phyloP scores from a whole-genome alignment of 2,888 invertebrate species.

The Ferrisia virgata region DNA sequence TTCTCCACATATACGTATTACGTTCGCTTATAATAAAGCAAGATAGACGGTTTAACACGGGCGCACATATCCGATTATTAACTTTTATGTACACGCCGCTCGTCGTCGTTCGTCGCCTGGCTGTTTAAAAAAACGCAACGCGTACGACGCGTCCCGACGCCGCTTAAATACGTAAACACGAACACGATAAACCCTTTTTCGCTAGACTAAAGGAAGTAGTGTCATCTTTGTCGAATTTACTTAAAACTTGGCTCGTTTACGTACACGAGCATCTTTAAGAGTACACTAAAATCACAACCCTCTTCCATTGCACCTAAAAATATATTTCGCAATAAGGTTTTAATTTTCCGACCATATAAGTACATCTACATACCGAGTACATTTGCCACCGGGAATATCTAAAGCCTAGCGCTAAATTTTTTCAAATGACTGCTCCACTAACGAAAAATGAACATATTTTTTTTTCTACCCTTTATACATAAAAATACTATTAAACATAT shows the following conservation, averaged over 20 bases:
- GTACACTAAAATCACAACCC: background rate
- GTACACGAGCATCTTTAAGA: background rate
- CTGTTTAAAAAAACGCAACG: background rate
- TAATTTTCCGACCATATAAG: constrained; percentile 1
- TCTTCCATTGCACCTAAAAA: background rate
- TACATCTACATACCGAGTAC: no score
- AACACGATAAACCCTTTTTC: constrained; percentile 1
- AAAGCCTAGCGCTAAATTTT: background rate
- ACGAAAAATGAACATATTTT: background rate
- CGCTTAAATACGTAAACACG: background rate
- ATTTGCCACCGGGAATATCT: background rate
- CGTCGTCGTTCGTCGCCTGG: background rate
- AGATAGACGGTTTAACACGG: background rate
- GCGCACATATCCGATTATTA: background rate
- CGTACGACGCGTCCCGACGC: background rate
- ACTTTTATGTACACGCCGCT: background rate
- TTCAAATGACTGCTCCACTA: background rate
- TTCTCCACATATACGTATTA: no score
- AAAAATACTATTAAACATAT: constrained; percentile 17
- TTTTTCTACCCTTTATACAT: background rate
- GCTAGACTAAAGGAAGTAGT: background rate
- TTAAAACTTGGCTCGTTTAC: constrained; percentile 1
- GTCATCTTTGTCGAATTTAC: constrained; percentile 5
- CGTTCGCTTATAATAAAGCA: no score
- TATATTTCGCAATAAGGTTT: background rate